Conservation (phyloP, 2,113 vertebrate genomes). For the Leucoraja erinaceus region DNA sequence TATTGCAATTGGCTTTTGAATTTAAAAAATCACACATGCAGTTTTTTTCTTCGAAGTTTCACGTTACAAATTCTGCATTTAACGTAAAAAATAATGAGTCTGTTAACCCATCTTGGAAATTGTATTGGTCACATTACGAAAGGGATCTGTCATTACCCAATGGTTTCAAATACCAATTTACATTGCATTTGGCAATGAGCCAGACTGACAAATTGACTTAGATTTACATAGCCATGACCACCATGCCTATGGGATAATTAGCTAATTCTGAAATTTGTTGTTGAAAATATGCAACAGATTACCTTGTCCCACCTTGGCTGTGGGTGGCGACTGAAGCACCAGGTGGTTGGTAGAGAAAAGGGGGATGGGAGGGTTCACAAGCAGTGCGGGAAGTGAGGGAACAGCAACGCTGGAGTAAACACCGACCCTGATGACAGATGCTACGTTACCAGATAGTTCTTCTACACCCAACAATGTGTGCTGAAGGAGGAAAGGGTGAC, state of each 20-base stretch:
- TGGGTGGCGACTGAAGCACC: constrained; percentile 84
- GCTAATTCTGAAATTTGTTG: constrained; percentile 84
- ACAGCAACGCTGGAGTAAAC: neutral
- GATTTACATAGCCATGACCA: constrained; percentile 57
- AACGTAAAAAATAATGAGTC: constrained; percentile 67
- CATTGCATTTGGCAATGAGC: constrained; percentile 63
- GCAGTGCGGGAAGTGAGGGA: neutral
- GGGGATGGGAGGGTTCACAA: neutral
- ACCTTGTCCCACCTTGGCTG: constrained; percentile 67
- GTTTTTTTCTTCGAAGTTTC: neutral
- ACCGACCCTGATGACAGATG: constrained; percentile 14
- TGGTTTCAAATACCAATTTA: constrained; percentile 77
- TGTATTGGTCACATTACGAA: constrained; percentile 68
- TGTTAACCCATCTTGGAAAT: constrained; percentile 73
- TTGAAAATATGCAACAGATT: constrained; percentile 90
- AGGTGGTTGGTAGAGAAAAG: constrained; percentile 64
- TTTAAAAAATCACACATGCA: neutral
- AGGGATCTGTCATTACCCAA: constrained; percentile 74
- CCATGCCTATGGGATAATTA: constrained; percentile 86
- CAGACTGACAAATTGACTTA: constrained; percentile 66
- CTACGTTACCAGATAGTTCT: neutral
- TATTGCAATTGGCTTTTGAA: neutral
- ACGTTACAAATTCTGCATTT: constrained; percentile 54
- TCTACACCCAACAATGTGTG: neutral
- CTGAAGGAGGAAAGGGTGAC: neutral